Evolutionary conservation across 2,797 vertebrate genomes (phyloP).

Genomic region (Hyperoplus immaculatus): DNA sequence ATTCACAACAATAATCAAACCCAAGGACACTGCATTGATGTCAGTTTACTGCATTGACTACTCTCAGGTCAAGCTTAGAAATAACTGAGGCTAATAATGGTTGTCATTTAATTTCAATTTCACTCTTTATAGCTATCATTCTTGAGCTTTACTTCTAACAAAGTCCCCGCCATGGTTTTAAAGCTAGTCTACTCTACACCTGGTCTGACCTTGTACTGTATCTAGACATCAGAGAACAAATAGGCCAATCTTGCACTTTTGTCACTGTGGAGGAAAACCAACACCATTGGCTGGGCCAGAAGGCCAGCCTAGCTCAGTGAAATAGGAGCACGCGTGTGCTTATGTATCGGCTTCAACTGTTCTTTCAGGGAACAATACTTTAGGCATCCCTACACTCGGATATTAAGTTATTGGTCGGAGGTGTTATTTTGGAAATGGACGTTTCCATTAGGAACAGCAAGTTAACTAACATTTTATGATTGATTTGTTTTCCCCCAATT

Average conservation of each 20-base stretch:
- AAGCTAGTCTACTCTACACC: background rate
- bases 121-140: too few relatives aligned
- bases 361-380: slow-evolving; percentile 18
- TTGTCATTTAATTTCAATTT: background rate
- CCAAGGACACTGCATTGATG: background rate
- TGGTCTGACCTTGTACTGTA: slow-evolving; percentile 53
- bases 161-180: background rate
- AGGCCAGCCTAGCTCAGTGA: slow-evolving; percentile 56
- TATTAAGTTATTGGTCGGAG: background rate
- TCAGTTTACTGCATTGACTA: background rate
- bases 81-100: background rate
- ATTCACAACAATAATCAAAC: background rate
- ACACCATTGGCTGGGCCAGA: slow-evolving; percentile 45
- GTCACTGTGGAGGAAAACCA: slow-evolving; percentile 57
- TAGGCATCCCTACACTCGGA: background rate
- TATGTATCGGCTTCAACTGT: slow-evolving; percentile 50
- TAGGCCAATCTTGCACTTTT: slow-evolving; percentile 41
- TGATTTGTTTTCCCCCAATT: slow-evolving; percentile 25
- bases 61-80: background rate
- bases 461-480: slow-evolving; percentile 8
- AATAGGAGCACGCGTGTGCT: slow-evolving; percentile 56
- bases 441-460: background rate
- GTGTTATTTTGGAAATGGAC: background rate
- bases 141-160: background rate
- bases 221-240: slow-evolving; percentile 59